Percentiles rank a stretch among this genome's conserved stretches.
phyloP scores from a whole-genome alignment of 2,888 invertebrate genomes.

The Agrotis clavis region DNA sequence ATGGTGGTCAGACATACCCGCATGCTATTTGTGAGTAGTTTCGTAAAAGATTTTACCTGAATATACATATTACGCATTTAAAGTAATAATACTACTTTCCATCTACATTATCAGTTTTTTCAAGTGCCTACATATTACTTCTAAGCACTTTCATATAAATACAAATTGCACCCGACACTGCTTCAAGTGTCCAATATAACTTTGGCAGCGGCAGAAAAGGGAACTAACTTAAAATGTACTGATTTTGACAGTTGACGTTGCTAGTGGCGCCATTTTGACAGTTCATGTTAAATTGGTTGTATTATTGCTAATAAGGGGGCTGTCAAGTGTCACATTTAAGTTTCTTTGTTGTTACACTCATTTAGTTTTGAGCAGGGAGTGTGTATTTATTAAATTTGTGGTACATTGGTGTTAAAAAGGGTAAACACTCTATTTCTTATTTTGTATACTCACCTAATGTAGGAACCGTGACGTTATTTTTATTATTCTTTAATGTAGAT shows the following conservation, averaged over 20 bases:
- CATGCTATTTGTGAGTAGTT: no score
- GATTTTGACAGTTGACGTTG: slow-evolving; percentile 13
- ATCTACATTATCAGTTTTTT: neutral
- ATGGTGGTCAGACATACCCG: no score
- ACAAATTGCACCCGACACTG: slow-evolving; percentile 38
- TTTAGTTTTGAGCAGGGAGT: neutral
- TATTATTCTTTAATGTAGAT: no score
- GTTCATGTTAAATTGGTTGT: neutral
- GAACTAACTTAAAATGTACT: slow-evolving; percentile 36
- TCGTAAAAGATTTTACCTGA: no score
- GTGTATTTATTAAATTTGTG: neutral
- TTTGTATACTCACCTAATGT: neutral
- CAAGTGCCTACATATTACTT: neutral
- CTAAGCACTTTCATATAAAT: neutral
- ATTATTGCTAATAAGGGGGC: neutral
- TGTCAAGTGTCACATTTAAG: neutral
- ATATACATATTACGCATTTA: neutral
- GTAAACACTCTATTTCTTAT: neutral
- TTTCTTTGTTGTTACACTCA: neutral
- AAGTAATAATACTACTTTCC: neutral
- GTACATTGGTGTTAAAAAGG: neutral
- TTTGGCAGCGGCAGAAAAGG: neutral
- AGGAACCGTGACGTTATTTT: no score
- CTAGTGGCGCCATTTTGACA: slow-evolving; percentile 35
- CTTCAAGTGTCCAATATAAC: neutral